Base-by-base conservation (phyloP, 2,113 vertebrate species). In the Ammodytes marinus region DNA sequence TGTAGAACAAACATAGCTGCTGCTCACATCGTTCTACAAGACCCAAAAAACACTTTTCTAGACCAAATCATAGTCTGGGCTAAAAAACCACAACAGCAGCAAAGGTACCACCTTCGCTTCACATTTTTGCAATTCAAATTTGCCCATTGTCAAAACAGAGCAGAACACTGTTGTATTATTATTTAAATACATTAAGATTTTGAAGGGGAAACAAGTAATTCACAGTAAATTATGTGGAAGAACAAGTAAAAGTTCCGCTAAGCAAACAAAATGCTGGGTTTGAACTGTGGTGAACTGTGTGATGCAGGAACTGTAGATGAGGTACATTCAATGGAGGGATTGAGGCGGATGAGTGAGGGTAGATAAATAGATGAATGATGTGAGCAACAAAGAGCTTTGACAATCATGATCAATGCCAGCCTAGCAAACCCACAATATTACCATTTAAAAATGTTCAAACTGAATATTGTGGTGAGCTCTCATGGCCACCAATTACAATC, bases 251-350 rank as follows among this genome's bases (percentile, higher is more conserved):
- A 37, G 13, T 47, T 4, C 8, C 13, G 12, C 7, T 5, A 39
- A 13, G 49, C 37, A 53, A 69, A 53, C 66, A 40, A 68, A 8
- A 12, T 35, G 66, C 49, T 19, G 35, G 13, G 65, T 39, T 52
- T 52, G 9, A 6, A 11, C 11, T 11, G n/a, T 42, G 59, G 59
- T 61, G 14, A 61, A 10, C 63, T 80, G 63, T 69, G 64, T 69
- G 55, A 69, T 80, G 54, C 35, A 55, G 37, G 14, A 55, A 52
- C 55, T 73, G 54, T 53, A 13, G 64, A 65, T 10, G 60, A 77
- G 53, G 60, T 61, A 66, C 74, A 74, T 71, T 6, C 42, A 12
- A 69, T 52, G 27, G 66, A 82, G 46, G 13, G 45, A 66, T 63
- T 46, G 61, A 81, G n/a, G 43, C 55, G 8, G 11, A 40, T 35